A percentile compares a stretch with the other conserved stretches of the same genome.
Conservation (phyloP, 2,113 vertebrate species). For the Rhipidura dahli region DNA sequence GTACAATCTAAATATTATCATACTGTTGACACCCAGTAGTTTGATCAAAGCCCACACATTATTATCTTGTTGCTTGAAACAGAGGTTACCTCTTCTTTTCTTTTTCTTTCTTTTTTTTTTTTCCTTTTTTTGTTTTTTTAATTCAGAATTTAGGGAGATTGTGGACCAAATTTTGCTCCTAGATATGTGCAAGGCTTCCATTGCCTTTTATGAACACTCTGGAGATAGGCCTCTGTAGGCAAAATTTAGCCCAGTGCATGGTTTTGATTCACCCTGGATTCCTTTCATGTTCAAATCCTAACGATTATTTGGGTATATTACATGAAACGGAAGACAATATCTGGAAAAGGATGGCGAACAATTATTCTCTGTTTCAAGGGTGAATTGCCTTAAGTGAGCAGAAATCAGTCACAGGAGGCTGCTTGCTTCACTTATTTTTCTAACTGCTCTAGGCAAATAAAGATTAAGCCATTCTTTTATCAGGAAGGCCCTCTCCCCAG, state of each 20-base stretch:
- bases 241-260: not conserved
- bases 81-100: not conserved
- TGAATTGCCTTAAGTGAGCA: constrained; percentile 65
- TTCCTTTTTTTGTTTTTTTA: not conserved
- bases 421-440: constrained; percentile 72
- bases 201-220: not conserved
- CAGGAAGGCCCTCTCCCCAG: constrained; percentile 45
- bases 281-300: constrained; percentile 13
- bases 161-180: not conserved
- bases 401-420: constrained; percentile 72
- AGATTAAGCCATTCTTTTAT: constrained; percentile 72
- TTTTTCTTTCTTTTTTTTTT: accelerated
- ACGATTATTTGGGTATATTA: constrained; percentile 24
- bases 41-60: not conserved
- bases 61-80: not conserved
- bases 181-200: not conserved
- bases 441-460: constrained; percentile 72
- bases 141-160: not conserved
- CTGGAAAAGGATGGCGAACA: constrained; percentile 41
- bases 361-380: constrained; percentile 67
- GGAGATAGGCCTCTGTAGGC: not conserved
- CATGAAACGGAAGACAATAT: constrained; percentile 51
- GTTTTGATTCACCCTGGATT: not conserved
- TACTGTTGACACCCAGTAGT: not conserved
- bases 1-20: not conserved